Base-by-base conservation (phyloP, 1,140 invertebrate genomes). In the Drosophila sp. region DNA sequence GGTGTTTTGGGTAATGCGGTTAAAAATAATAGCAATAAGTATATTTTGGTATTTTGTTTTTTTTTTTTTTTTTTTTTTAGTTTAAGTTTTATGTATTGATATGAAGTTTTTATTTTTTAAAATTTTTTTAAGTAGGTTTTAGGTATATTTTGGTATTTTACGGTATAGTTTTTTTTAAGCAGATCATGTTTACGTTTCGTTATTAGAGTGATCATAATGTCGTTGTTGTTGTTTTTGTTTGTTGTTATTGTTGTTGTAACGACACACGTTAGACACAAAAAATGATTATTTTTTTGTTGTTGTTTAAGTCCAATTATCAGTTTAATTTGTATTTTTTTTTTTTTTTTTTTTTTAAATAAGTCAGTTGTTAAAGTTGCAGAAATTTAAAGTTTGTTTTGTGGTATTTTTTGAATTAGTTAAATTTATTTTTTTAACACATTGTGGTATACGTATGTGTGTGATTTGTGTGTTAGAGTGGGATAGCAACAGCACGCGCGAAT, bases 11-110 rank as follows among this genome's bases (percentile, higher is more conserved):
- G 84, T 89, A 80, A 89, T 89, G 84, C 76, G 72, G 80, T 89
- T 89, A 80, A 89, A 89, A 86, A 87, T 86, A 87, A 86, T 87
- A 87, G 75, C 82, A 81, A 87, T 72, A 81, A 78, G 75, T 81
- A 87, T 87, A 76, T 82, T 76, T 76, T 76, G 70, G 63, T 54
- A 66, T 70, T 71, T 75, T 53, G 50, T 64, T 69, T 74, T 72
- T 76, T 57, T 67, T 58, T 38, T 46, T 65, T 54, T 53, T 41
- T 21, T 65, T 54, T 51, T 41, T 29, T 51, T 65, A 76, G 76
- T 72, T 76, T 65, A 38, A 38, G 32, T 36, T 63, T 48, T 34
- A 51, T 32, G 18, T 62, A 38, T 43, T 51, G 8, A 18, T 63
- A 45, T 53, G 36, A 6, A 32, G 21, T 32, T 29, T 59, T 46